Conservation (phyloP, 2,888 invertebrate genomes). For the Agonopterix heracliana region DNA sequence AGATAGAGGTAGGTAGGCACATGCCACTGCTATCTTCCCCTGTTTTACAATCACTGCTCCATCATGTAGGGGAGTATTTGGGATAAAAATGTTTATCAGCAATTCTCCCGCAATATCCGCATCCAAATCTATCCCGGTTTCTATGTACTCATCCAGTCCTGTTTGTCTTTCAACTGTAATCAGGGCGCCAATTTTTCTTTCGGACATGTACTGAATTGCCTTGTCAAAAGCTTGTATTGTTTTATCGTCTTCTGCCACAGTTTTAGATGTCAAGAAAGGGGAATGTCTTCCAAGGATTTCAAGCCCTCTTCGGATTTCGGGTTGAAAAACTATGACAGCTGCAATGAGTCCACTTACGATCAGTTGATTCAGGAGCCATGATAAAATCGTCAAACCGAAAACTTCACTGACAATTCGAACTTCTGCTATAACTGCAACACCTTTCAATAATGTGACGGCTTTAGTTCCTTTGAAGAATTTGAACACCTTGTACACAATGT, state of each 20-base stretch:
- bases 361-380: not conserved
- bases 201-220: not conserved
- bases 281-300: not conserved
- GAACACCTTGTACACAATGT: too few relatives aligned
- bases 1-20: not conserved
- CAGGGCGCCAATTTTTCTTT: conserved; percentile 1
- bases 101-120: not conserved
- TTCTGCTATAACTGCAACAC: too few relatives aligned
- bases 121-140: not conserved
- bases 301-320: not conserved
- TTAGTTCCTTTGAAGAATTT: too few relatives aligned
- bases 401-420: too few relatives aligned
- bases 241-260: not conserved
- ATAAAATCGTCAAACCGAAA: too few relatives aligned
- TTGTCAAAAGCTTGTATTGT: not conserved
- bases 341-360: not conserved
- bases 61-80: conserved; percentile 2
- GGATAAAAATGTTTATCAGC: conserved; percentile 1
- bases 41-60: conserved; percentile 1
- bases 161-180: not conserved
- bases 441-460: too few relatives aligned
- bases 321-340: not conserved
- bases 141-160: not conserved
- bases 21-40: not conserved
- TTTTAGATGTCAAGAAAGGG: not conserved